phyloP scores from a whole-genome alignment of 2,113 vertebrate species.

The Ovibos moschatus region DNA sequence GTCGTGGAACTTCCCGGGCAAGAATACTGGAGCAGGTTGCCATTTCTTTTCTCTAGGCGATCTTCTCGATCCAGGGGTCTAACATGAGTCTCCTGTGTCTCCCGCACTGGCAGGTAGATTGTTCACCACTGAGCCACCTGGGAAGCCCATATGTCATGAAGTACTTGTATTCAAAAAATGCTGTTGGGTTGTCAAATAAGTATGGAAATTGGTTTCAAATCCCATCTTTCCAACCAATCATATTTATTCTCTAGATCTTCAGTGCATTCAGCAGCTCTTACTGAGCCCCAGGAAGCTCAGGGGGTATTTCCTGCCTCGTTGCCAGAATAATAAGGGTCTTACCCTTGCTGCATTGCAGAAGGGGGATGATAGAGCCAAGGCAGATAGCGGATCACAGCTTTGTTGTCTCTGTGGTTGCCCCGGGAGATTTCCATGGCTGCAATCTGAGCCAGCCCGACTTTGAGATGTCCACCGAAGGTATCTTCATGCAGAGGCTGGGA shows the following conservation, averaged over 20 bases:
- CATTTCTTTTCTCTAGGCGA: neutral
- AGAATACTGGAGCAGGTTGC: neutral
- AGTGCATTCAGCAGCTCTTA: neutral
- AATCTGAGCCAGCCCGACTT: slow-evolving; percentile 97
- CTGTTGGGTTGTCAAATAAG: neutral
- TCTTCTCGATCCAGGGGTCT: neutral
- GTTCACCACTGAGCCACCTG: neutral
- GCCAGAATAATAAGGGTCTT: slow-evolving; percentile 60
- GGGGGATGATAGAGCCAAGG: slow-evolving; percentile 99
- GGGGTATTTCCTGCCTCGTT: neutral
- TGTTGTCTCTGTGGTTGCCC: slow-evolving; percentile 98
- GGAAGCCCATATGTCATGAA: neutral
- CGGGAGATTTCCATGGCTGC: slow-evolving; percentile 98
- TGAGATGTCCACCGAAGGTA: slow-evolving; percentile 98
- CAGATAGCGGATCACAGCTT: slow-evolving; percentile 95
- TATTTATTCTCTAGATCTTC: neutral
- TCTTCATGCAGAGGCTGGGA: slow-evolving; percentile 98
- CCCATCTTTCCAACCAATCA: neutral
- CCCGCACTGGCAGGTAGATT: neutral
- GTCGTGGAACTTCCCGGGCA: neutral
- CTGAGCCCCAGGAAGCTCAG: neutral
- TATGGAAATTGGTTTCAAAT: neutral
- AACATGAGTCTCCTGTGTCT: neutral
- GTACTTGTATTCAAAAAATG: neutral
- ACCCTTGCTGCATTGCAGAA: slow-evolving; percentile 99